Evolutionary conservation across 1,140 invertebrate genomes (phyloP).

Genomic region (Heterodera schachtii): DNA sequence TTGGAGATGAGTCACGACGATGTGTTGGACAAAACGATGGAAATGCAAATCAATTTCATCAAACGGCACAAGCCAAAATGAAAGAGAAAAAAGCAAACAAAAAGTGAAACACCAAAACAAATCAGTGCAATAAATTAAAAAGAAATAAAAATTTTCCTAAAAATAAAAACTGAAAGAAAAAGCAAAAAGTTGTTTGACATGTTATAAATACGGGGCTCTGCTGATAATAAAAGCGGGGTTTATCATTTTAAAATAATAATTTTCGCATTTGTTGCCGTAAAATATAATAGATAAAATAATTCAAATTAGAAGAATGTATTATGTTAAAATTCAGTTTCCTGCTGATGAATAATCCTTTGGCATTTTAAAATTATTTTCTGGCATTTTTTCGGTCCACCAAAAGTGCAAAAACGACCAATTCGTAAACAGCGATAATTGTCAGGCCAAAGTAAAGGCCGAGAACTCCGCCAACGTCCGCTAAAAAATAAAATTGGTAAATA

Average conservation of each 20-base stretch:
- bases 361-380: background rate
- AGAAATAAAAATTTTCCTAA: no score
- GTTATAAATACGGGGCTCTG: no score
- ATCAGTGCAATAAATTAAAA: no score
- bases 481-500: slow-evolving; percentile 18
- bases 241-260: no score
- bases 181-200: no score
- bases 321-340: no score
- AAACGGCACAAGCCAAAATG: slow-evolving; percentile 22
- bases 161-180: slow-evolving; percentile 2
- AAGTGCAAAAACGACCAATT: slow-evolving; percentile 38
- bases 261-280: no score
- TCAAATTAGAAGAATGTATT: no score
- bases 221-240: no score
- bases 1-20: slow-evolving; percentile 42
- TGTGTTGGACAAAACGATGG: slow-evolving; percentile 47
- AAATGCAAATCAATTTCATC: slow-evolving; percentile 57
- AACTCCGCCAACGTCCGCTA: slow-evolving; percentile 48
- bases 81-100: background rate
- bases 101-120: no score
- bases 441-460: slow-evolving; percentile 51
- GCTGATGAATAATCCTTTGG: no score
- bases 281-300: no score
- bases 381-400: slow-evolving; percentile 32
- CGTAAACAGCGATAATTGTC: slow-evolving; percentile 48